These are phyloP conservation scores for Lordiphosa mommai DNA, from an alignment of 1,140 invertebrate species.

Conservation along the genomic window DNA sequence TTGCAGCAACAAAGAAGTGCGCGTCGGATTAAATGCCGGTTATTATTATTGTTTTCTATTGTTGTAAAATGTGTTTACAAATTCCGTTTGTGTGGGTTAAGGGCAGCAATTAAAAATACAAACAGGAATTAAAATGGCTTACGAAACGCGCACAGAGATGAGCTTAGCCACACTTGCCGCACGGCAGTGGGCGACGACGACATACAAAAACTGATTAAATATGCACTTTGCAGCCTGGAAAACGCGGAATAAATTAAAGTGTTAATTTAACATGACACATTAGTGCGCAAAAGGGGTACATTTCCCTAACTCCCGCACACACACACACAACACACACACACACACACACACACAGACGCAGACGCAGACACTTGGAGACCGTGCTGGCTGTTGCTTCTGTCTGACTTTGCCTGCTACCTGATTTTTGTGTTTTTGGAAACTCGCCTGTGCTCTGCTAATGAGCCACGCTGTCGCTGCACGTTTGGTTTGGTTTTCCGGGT, in stretches of 20 bases:
- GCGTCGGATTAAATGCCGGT: not conserved
- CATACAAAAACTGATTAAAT: conserved; percentile 76
- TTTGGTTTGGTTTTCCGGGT: too few relatives aligned
- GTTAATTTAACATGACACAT: conserved; percentile 79
- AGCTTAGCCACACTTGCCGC: conserved; percentile 12
- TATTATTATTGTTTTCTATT: conserved; percentile 50
- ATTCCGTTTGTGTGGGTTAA: conserved; percentile 71
- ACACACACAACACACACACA: not conserved
- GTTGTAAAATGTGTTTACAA: conserved; percentile 54
- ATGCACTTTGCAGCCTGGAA: conserved; percentile 74
- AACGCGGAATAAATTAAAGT: conserved; percentile 79
- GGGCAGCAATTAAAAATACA: conserved; percentile 72
- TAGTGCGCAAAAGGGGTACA: conserved; percentile 41
- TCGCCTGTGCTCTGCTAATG: conserved; percentile 51
- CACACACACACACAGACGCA: conserved; percentile 5
- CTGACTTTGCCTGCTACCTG: conserved; percentile 25
- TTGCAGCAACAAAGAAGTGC: conserved; percentile 12
- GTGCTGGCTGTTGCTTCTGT: conserved; percentile 43
- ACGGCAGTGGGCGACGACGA: conserved; percentile 46
- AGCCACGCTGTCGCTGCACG: conserved; percentile 18
- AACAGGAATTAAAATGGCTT: conserved; percentile 73
- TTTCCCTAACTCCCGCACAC: conserved; percentile 20
- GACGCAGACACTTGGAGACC: conserved; percentile 27
- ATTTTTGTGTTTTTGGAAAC: conserved; percentile 24
- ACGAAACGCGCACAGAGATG: conserved; percentile 25